Conservation (phyloP, 2,113 vertebrate species). For the Varanus salvator region DNA sequence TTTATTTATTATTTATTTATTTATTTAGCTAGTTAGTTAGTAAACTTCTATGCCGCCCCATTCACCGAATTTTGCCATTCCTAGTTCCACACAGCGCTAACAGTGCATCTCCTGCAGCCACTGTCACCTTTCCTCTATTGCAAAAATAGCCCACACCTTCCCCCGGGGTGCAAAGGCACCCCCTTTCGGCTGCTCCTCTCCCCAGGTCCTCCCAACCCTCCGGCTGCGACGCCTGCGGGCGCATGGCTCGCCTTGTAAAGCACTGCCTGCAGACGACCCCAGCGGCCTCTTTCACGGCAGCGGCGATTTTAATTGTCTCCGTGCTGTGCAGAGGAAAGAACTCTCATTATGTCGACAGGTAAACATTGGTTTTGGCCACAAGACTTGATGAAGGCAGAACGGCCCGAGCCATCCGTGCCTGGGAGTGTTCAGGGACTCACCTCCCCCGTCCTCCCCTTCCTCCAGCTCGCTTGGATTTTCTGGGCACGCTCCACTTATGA, state of each 20-base stretch:
- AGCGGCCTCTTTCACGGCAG: background rate
- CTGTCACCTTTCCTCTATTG: rapidly evolving
- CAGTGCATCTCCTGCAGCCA: background rate
- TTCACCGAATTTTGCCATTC: too few relatives aligned
- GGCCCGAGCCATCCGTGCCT: slow-evolving; percentile 23
- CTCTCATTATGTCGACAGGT: slow-evolving; percentile 17
- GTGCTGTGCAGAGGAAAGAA: background rate
- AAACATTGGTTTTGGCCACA: slow-evolving; percentile 36
- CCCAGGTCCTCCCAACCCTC: background rate
- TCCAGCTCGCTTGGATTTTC: slow-evolving; percentile 32
- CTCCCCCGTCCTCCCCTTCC: background rate
- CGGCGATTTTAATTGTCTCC: slow-evolving; percentile 16
- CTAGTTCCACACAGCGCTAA: too few relatives aligned
- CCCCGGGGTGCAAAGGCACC: background rate
- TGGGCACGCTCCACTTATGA: slow-evolving; percentile 20
- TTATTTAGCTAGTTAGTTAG: too few relatives aligned
- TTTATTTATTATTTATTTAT: too few relatives aligned
- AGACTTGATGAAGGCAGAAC: slow-evolving; percentile 21
- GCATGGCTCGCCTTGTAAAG: background rate
- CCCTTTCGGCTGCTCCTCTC: background rate
- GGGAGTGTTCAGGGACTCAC: background rate
- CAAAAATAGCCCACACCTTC: background rate
- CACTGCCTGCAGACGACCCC: background rate
- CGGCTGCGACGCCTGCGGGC: background rate
- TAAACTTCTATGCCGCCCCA: too few relatives aligned